These are phyloP conservation scores for Eolophus roseicapilla DNA, from an alignment of 2,113 vertebrate genomes.

Conservation along the genomic window DNA sequence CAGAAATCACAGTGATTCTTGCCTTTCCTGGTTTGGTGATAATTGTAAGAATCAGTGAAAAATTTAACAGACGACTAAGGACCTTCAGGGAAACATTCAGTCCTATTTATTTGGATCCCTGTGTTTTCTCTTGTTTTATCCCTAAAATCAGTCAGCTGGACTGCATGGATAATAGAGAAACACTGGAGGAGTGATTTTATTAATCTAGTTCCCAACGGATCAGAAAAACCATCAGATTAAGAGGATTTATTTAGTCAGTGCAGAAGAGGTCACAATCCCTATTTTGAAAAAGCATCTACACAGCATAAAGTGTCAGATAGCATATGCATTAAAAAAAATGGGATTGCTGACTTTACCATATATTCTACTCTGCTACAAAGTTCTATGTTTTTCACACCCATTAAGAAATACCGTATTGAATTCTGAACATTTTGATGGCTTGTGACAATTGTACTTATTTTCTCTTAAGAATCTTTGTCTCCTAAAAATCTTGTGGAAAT, in stretches of 20 bases:
- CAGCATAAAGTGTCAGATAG: neutral
- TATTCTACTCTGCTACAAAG: neutral
- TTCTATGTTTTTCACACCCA: neutral
- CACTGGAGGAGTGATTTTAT: neutral
- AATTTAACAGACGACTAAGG: neutral
- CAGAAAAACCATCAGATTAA: neutral
- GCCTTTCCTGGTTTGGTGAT: neutral
- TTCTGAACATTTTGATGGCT: neutral
- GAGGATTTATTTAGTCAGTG: neutral
- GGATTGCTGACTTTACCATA: neutral
- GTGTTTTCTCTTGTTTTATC: neutral
- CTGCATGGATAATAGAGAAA: neutral
- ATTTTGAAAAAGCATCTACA: neutral
- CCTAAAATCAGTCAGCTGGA: neutral
- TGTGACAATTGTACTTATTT: neutral
- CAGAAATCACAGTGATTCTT: neutral
- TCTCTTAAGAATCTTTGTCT: neutral
- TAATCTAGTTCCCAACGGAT: conserved; percentile 26
- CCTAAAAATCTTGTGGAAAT: neutral
- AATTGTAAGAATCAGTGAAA: neutral
- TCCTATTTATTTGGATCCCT: neutral
- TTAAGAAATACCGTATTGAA: neutral
- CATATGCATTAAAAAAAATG: neutral
- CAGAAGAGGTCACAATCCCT: neutral
- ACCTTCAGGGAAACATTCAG: neutral